phyloP scores from a whole-genome alignment of 2,797 vertebrate species.

The Nasua narica region DNA sequence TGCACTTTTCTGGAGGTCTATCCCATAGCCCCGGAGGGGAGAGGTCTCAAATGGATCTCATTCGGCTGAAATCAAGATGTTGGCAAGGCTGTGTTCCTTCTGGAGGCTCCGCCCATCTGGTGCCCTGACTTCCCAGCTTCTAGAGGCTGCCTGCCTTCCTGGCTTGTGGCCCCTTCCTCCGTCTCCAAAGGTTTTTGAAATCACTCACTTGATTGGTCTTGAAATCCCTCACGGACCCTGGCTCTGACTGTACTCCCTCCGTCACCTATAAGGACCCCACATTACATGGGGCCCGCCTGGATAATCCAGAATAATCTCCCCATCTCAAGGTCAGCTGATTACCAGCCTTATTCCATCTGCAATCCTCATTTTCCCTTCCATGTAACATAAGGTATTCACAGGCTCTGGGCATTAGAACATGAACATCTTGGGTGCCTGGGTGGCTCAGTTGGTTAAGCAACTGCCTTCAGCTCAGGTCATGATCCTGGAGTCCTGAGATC shows the following conservation, averaged over 20 bases:
- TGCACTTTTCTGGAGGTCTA: neutral
- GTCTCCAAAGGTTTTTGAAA: neutral
- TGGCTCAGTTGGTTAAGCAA: too few relatives aligned
- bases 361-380: neutral
- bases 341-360: neutral
- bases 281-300: too few relatives aligned
- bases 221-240: neutral
- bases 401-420: neutral
- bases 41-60: neutral
- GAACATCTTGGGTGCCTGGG: too few relatives aligned
- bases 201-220: too few relatives aligned
- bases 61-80: neutral
- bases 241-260: neutral
- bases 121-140: neutral
- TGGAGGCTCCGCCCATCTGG: neutral
- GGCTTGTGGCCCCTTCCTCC: neutral
- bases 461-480: too few relatives aligned
- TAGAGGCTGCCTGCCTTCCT: neutral
- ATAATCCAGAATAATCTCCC: neutral
- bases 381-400: neutral
- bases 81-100: neutral
- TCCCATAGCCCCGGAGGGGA: neutral
- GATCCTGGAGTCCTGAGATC: too few relatives aligned
- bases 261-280: neutral
- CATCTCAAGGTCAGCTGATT: neutral